Evolutionary conservation across 2,797 vertebrate species (phyloP), one percentile per base, ranked within the genome.

Genomic region (Sebastes variabilis): DNA sequence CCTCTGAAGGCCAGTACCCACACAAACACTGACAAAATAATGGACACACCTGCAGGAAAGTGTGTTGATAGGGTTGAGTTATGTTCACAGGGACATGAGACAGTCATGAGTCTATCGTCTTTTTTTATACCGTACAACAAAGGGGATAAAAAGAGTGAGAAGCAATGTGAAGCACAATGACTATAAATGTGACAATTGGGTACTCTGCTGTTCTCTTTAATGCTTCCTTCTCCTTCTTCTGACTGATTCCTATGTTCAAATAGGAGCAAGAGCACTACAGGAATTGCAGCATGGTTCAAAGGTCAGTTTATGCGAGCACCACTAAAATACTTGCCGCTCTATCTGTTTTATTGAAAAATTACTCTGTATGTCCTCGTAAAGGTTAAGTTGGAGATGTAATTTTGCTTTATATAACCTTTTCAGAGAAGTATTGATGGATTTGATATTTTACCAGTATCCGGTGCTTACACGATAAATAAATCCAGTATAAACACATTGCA

Each of bases 381-480:
- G 60, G 66, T 82, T 68, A 72, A 27, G 24, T 5, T 60, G 38
- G 12, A 64, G 55, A 67, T 34, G 10, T 42, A 42, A 24, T 30
- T 68, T 78, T 61, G 12, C 24, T 36, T 71, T 10, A 27, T 52
- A 25, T 74, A 67, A 68, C 62, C 75, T 68, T 72, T 79, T 73
- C 74, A 61, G 22, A 29, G n/a, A 64, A n/a, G 9, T 24, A 70
- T 27, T 71, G 60, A 62, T 61, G 11, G 8, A 86, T 80, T 29
- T 36, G n/a, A 66, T 42, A 69, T 22, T 67, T 66, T 30, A 18
- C 24, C 12, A 22, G 25, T 71, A 13, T 73, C 2, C 1, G 1
- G 4, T 0, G 1, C 30, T 27, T 27, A 34, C 56, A 66, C 46
- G 46, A 56, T 72, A 69, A 78, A 56, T 67, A 70, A 60, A 77